phyloP scores from a whole-genome alignment of 2,888 invertebrate genomes.

The Polydrusus tereticollis region DNA sequence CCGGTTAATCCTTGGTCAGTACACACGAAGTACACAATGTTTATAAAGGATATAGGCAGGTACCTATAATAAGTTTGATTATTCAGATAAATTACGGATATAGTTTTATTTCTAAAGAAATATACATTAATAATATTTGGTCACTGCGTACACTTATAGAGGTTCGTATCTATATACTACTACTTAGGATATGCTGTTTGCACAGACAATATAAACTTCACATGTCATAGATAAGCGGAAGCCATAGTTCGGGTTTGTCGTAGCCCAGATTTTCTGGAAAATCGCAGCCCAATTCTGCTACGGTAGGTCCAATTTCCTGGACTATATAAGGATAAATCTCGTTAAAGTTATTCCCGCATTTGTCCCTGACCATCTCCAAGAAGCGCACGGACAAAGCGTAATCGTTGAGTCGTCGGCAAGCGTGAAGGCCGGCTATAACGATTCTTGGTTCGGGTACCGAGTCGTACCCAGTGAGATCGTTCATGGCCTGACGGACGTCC shows the following conservation, averaged over 20 bases:
- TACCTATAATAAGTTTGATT: no score
- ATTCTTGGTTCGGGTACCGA: slow-evolving; percentile 66
- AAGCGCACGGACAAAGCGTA: slow-evolving; percentile 78
- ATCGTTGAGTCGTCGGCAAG: slow-evolving; percentile 77
- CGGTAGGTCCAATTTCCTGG: slow-evolving; percentile 90
- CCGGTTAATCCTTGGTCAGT: no score
- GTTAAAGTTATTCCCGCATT: slow-evolving; percentile 81
- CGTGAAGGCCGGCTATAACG: slow-evolving; percentile 72
- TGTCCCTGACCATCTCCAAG: slow-evolving; percentile 90
- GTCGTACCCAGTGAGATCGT: slow-evolving; percentile 71
- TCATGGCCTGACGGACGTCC: slow-evolving; percentile 72
- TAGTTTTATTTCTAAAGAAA: no score
- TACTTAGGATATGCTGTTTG: no score
- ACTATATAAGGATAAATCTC: slow-evolving; percentile 89
- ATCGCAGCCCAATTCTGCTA: slow-evolving; percentile 92
- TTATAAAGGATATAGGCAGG: no score
- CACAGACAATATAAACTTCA: no score
- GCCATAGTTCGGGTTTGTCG: slow-evolving; percentile 94
- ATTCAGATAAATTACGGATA: no score
- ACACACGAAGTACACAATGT: no score
- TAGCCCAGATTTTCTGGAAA: slow-evolving; percentile 96
- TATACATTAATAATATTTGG: no score
- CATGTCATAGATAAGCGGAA: slow-evolving; percentile 79
- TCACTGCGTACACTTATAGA: no score
- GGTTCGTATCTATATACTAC: no score